Base-by-base conservation (phyloP, 2,888 invertebrate species). In the Choristoneura rosaceana region DNA sequence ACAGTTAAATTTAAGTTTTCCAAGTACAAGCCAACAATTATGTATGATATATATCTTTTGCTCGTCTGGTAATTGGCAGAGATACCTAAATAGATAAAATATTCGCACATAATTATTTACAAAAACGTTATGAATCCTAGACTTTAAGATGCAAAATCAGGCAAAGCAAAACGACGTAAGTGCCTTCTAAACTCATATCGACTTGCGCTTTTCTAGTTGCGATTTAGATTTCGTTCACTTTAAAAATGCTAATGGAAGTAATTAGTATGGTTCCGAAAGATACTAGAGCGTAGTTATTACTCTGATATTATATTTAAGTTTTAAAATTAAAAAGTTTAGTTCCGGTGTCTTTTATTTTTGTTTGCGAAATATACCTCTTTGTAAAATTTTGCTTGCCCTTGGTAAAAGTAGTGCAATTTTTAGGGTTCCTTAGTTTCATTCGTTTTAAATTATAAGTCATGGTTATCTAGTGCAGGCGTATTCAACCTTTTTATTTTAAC, bases 221-320 rank as follows among this genome's bases (percentile, higher is more conserved):
- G 15, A 12, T 8, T 38, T 4, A 10, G 47, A 50, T 17, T 34
- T 14, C 9, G 33, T 50, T 14, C 14, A 61, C 10, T 10, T 14
- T 34, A 12, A 50, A 52, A 62, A 71, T 71, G 55, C 52, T 17
- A 67, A 71, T 67, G 47, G 7, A 38, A 7, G 62, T 33, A 71
- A 71, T 67, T 67, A 71, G 61, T 45, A 55, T 67, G 71, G 55
- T 62, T 71, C 62, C 47, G 67, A 71, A 71, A 67, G 55, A 58
- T 55, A 71, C 55, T 71, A 62, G 67, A 62, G 71, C 71, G 62
- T 67, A 71, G 34, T 66, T 62, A 58, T 62, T 69, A 69, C 34
- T 33, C 7, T 34, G 43, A 62, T 65, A 14, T 33, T 60, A 17
- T 61, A 25, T 17, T 65, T 50, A 52, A 41, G 52, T 66, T 43